Evolutionary conservation across 2,888 invertebrate genomes (phyloP), one percentile per base, ranked within the genome.

Genomic region (Coleophora flavipennella): DNA sequence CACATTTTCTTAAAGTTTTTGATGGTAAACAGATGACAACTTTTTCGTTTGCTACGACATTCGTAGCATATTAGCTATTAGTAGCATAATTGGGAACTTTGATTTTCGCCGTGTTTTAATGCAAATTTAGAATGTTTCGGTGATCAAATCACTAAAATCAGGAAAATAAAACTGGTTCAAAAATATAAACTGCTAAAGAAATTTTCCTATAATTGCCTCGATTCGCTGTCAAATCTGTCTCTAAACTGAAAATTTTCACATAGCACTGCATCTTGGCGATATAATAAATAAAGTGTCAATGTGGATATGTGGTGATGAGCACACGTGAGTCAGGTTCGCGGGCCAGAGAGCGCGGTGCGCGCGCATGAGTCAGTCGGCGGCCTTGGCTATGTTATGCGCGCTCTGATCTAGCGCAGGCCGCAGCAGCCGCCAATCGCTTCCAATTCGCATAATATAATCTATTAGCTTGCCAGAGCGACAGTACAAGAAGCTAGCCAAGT

Each of bases 351-450:
- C 59, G 59, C 3, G 3, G 20, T 59, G 57, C 59, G 60, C 50
- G 59, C 53, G 59, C 70, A 70, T 83, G 81, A 84, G 57, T 83
- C 84, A 83, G 52, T 38, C 67, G 77, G 63, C 67, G 77, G 63
- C 83, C 83, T 84, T 81, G 79, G 59, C 46, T 59, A 51, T 50
- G 58, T 41, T 59, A 60, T 54, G 53, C 52, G 10, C 11, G 28
- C 8, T 3, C 20, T 20, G 20, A 20, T 20, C 20, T 20, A 20
- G 20, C 31, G 12, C 29, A 56, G 55, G 51, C 20, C 67, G 73
- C 64, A 59, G 57, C 20, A 67, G 73, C 64, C 59, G 57, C 64
- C 58, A 63, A 70, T 67, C 66, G 57, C 65, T 72, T 55, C 20
- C 20, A 20, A 20, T 20, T 20, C 20, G 20, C 20, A 6, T 71